Evolutionary conservation across 2,888 invertebrate species (phyloP), one percentile per base, ranked within the genome.

Genomic region (Hirtodrosophila trivittata): DNA sequence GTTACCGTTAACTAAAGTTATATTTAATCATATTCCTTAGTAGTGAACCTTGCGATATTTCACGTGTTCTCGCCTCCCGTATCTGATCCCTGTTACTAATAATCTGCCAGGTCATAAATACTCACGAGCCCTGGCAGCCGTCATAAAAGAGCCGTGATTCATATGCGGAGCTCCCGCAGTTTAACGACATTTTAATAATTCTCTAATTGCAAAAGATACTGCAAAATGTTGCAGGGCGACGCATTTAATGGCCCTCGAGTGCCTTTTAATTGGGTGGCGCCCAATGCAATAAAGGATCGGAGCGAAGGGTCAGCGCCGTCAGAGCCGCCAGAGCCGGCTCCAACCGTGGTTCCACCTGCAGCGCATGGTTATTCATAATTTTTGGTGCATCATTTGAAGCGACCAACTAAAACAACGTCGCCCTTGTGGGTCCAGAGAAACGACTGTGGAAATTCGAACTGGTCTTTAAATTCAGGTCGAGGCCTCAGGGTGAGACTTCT

Each of bases 171-270:
- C 65, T 63, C 46, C 67, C 38, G 63, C 69, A 55, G 63, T 78
- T 82, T 84, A 78, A 87, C 70, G 78, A 77, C 74, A 84, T 77
- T 86, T 87, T 86, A 87, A 84, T 87, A 87, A 86, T 87, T 87
- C 81, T 83, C 70, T 78, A 85, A 87, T 85, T 87, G 83, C 72
- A 72, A 71, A 72, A 72, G 49, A 51, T 14, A 41, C 45, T 16
- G n/a, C 46, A 28, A 70, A 50, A 50, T 63, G 38, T 38, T 52
- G 52, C 45, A 12, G 21, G 38, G 39, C 33, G 38, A 18, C 45
- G 65, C 58, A 60, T 84, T 87, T 87, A 74, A 86, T 84, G 77
- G 64, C 65, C 72, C 38, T 65, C 75, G 75, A 86, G 84, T 81
- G 84, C 58, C 60, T 76, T 84, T 84, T 84, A 83, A 84, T 84